These are phyloP conservation scores for Cosmia pyralina DNA, from an alignment of 2,888 invertebrate species.

Conservation along the genomic window DNA sequence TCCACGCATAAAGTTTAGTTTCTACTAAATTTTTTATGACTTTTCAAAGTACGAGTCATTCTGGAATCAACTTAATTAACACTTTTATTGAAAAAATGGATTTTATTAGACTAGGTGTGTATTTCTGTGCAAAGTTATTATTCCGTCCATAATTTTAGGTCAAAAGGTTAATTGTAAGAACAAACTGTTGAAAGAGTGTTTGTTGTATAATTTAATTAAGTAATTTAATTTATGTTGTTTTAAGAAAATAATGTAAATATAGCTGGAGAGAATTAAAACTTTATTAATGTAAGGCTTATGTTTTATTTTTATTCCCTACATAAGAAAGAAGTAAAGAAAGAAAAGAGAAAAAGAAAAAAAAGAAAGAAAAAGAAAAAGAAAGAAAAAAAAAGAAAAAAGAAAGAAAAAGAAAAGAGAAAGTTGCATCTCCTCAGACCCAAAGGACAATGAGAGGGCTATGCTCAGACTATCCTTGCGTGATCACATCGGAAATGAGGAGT, in stretches of 20 bases:
- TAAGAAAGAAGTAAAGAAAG: too few relatives aligned
- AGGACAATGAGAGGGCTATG: background rate
- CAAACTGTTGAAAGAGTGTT: constrained; percentile 34
- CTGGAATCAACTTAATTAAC: background rate
- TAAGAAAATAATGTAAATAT: constrained; percentile 64
- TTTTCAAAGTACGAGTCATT: background rate
- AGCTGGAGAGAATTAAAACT: constrained; percentile 66
- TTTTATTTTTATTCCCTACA: too few relatives aligned
- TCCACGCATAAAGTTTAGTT: background rate
- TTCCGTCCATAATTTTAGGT: constrained; percentile 29
- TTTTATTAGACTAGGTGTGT: background rate
- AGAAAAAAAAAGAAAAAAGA: too few relatives aligned
- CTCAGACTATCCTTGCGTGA: background rate
- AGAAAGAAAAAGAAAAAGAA: too few relatives aligned
- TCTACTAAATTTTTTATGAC: background rate
- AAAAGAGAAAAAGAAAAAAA: too few relatives aligned
- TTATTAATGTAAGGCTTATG: constrained; percentile 24
- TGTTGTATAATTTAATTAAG: constrained; percentile 45
- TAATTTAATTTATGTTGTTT: constrained; percentile 48
- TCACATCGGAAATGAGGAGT: background rate
- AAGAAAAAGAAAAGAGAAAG: too few relatives aligned
- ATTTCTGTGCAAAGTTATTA: constrained; percentile 9
- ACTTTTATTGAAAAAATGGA: background rate
- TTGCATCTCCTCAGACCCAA: too few relatives aligned
- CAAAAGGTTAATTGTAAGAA: constrained; percentile 26